A percentile compares a stretch with the other conserved stretches of the same genome.
These are phyloP conservation scores for Scaptomyza pallida DNA, from an alignment of 1,140 invertebrate genomes.

Conservation along the genomic window DNA sequence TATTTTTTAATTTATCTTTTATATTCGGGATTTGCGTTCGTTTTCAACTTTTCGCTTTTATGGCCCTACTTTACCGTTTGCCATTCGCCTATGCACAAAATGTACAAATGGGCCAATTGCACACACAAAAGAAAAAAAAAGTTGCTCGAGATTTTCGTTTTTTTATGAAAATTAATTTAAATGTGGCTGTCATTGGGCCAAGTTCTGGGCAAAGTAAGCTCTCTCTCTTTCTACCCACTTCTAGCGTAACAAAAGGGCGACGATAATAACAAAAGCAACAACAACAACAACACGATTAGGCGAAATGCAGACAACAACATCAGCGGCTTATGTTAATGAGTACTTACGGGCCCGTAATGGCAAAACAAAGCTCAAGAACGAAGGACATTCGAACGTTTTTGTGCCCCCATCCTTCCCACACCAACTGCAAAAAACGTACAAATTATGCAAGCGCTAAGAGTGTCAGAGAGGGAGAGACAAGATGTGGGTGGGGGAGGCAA, in stretches of 20 bases:
- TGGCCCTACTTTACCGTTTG: constrained; percentile 54
- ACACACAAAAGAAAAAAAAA: too few relatives aligned
- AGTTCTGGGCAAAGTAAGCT: too few relatives aligned
- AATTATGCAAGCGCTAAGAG: constrained; percentile 42
- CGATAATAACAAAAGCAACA: constrained; percentile 23
- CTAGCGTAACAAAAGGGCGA: background rate
- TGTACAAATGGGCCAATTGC: constrained; percentile 33
- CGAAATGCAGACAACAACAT: constrained; percentile 50
- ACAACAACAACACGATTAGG: constrained; percentile 20
- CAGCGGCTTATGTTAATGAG: constrained; percentile 78
- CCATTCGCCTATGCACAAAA: constrained; percentile 36
- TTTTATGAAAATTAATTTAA: constrained; percentile 80
- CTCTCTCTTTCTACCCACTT: background rate
- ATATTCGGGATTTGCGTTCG: constrained; percentile 57
- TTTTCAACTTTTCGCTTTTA: constrained; percentile 62
- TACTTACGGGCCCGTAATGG: constrained; percentile 77
- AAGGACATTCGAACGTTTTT: constrained; percentile 19
- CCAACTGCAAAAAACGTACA: background rate
- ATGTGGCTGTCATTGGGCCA: constrained; percentile 42
- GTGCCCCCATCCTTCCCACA: background rate
- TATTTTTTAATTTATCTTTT: constrained; percentile 81
- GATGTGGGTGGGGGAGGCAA: background rate
- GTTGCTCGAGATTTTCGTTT: constrained; percentile 73
- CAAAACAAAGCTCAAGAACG: constrained; percentile 21
- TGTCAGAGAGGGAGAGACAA: too few relatives aligned